A percentile compares a stretch with the other conserved stretches of the same genome.
Evolutionary conservation across 2,113 vertebrate genomes (phyloP).

Genomic region (Romanogobio albipinnatus): DNA sequence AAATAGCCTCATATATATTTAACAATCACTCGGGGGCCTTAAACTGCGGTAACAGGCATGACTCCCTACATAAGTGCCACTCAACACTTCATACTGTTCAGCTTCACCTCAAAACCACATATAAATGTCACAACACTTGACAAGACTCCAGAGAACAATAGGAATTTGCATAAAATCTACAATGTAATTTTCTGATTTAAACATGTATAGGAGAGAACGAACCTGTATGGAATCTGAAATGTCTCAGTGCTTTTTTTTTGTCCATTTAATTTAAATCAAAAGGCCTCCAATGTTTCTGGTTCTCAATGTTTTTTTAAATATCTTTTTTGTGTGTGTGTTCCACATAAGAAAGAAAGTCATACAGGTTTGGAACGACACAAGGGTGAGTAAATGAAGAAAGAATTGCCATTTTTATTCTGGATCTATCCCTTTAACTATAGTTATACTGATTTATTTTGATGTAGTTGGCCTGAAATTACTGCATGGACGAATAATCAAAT

Average conservation of each 20-base stretch:
- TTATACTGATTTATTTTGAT: background rate
- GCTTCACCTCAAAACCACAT: background rate
- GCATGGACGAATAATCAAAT: conserved; percentile 58
- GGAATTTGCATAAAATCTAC: background rate
- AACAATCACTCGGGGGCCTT: conserved; percentile 43
- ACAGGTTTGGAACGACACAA: background rate
- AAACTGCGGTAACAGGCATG: conserved; percentile 37
- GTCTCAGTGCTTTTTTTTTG: background rate
- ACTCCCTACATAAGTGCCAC: conserved; percentile 25
- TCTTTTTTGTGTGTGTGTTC: background rate
- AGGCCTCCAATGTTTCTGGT: background rate
- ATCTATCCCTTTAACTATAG: background rate
- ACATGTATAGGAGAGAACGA: too few relatives aligned
- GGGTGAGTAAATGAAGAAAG: background rate
- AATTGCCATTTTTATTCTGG: background rate
- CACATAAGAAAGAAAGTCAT: background rate
- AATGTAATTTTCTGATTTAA: background rate
- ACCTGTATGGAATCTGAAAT: background rate
- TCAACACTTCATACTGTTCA: conserved; percentile 21
- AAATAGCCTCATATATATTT: conserved; percentile 58
- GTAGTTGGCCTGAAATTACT: conserved; percentile 45
- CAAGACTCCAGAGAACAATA: background rate
- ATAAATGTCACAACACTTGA: background rate
- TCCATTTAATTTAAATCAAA: background rate
- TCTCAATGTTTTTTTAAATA: background rate